Evolutionary conservation across 2,797 vertebrate species (phyloP).

Genomic region (Pseudochromis fuscus): DNA sequence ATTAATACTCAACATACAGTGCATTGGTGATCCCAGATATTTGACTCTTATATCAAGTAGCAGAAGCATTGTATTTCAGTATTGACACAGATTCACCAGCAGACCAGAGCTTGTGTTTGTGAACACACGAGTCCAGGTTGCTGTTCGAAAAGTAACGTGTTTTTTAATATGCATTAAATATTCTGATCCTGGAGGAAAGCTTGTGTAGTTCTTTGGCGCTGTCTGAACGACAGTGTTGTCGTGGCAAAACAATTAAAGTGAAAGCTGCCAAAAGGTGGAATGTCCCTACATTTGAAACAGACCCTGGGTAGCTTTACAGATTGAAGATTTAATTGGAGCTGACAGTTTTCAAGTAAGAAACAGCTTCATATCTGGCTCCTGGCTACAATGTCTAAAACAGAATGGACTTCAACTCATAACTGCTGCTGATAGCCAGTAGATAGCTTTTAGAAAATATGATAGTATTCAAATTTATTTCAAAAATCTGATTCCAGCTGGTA

Average conservation of each 20-base stretch:
- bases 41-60: too few relatives aligned
- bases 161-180: too few relatives aligned
- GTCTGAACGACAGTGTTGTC: constrained; percentile 1
- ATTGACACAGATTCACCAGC: not conserved
- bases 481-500: not conserved
- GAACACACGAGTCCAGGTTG: not conserved
- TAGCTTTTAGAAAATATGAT: not conserved
- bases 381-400: not conserved
- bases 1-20: too few relatives aligned
- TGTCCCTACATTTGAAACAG: not conserved
- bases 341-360: not conserved
- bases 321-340: too few relatives aligned
- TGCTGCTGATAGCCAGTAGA: not conserved
- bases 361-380: not conserved
- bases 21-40: too few relatives aligned
- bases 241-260: too few relatives aligned
- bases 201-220: not conserved
- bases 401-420: not conserved
- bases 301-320: not conserved
- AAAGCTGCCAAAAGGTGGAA: not conserved
- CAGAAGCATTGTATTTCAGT: too few relatives aligned
- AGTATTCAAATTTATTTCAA: not conserved
- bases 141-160: too few relatives aligned
- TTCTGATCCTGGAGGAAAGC: not conserved
- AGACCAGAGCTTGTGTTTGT: too few relatives aligned